phyloP scores from a whole-genome alignment of 2,797 vertebrate species.

The Euthynnus affinis region DNA sequence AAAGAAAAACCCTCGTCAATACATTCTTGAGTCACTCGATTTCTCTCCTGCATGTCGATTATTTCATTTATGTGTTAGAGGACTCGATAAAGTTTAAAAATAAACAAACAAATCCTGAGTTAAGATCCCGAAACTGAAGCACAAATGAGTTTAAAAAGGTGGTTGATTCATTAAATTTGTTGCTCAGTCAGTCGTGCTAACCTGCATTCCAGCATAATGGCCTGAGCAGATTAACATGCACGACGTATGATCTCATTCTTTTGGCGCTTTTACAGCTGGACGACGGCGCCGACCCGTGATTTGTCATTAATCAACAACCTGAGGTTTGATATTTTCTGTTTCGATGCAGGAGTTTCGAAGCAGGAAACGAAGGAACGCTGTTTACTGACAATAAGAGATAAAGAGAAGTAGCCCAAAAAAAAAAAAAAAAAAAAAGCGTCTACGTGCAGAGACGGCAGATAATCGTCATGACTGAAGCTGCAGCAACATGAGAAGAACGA shows the following conservation, averaged over 20 bases:
- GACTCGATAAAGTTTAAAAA: constrained; percentile 11
- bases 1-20: constrained; percentile 32
- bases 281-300: background rate
- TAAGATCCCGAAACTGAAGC: background rate
- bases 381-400: constrained; percentile 11
- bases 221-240: constrained; percentile 10
- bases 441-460: background rate
- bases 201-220: constrained; percentile 24
- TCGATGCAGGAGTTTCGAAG: background rate
- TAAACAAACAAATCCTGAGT: background rate
- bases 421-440: too few relatives aligned
- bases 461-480: background rate
- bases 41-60: constrained; percentile 14
- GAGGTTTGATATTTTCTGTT: constrained; percentile 7
- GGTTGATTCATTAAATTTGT: constrained; percentile 33
- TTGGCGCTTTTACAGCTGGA: constrained; percentile 12
- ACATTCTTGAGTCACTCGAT: constrained; percentile 14
- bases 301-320: constrained; percentile 22
- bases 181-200: constrained; percentile 1
- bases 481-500: background rate
- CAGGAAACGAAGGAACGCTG: background rate
- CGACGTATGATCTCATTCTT: constrained; percentile 50
- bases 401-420: background rate
- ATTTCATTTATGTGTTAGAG: background rate
- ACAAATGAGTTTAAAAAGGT: background rate